These are phyloP conservation scores for Indicator maculatus DNA, from an alignment of 2,113 vertebrate species.

Conservation along the genomic window DNA sequence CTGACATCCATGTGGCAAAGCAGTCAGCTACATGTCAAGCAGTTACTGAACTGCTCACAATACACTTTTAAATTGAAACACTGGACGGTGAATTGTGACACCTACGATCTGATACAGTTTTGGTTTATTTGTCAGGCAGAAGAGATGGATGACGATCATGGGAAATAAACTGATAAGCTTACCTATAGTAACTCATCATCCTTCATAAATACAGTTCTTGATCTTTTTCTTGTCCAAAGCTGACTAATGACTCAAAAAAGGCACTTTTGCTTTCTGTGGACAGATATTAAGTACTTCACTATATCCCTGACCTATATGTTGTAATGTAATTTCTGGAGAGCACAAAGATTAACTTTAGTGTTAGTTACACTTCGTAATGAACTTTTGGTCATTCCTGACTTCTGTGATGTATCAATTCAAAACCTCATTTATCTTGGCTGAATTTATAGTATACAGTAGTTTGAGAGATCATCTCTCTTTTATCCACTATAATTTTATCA, in stretches of 20 bases:
- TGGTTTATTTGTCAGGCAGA: background rate
- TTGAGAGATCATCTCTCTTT: background rate
- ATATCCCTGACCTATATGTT: background rate
- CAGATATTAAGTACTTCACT: background rate
- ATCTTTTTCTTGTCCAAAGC: background rate
- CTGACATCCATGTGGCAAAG: background rate
- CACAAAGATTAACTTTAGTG: background rate
- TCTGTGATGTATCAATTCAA: background rate
- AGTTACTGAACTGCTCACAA: background rate
- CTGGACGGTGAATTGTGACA: background rate
- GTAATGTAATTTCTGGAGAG: constrained; percentile 13
- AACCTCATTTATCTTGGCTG: background rate
- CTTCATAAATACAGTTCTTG: background rate
- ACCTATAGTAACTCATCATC: background rate
- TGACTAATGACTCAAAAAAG: constrained; percentile 10
- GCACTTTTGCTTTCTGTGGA: background rate
- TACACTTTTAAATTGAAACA: background rate
- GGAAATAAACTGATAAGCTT: constrained; percentile 6
- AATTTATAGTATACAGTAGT: background rate
- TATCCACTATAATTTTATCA: background rate
- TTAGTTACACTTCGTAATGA: constrained; percentile 1
- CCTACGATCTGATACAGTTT: background rate
- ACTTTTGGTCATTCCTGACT: constrained; percentile 13
- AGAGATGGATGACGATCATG: background rate
- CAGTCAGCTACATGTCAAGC: background rate